Evolutionary conservation across 1,140 invertebrate species (phyloP), one percentile per base, ranked within the genome.

Genomic region (Bradynema listronoti): DNA sequence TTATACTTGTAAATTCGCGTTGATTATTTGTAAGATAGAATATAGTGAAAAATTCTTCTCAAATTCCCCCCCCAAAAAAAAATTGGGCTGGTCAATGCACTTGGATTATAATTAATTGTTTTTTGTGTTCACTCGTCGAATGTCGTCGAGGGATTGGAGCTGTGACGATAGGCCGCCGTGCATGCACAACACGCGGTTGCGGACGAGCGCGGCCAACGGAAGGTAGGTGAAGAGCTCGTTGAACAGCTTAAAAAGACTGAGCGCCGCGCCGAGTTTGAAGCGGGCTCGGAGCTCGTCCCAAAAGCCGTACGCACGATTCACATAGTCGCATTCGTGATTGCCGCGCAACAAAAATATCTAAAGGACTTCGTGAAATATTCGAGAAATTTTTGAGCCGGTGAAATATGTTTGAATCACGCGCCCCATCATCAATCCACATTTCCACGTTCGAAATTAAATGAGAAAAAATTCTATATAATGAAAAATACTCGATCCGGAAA

Each of bases 131-230:
- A n/a, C 16, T 9, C 19, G 29, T 25, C 47, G 47, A 34, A 77
- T 69, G 33, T 78, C 75, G 24, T 80, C 75, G 33, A 84, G 86
- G 63, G 47, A 66, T 16, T 78, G 67, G 11, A 89, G 76, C 77
- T 89, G 86, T 24, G 87, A 87, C 72, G 86, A 87, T 9, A 89
- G 82, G 19, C 87, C 87, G 33, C 87, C 87, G 70, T 88, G 87
- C 79, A 86, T 87, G 29, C 65, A 63, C 0, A 73, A 43, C 42
- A 75, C 59, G 29, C 69, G 60, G 32, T 88, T 85, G 71, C 88
- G 86, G 65, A 88, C 86, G 69, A 92, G 88, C 39, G 88, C 89
- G 47, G 89, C 91, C 6, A 72, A 32, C 1, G 70, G 70, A 46
- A 72, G 42, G 14, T 41, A 43, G 22, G 57, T 43, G 56, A 72